Evolutionary conservation across 2,113 vertebrate genomes (phyloP), one percentile per base, ranked within the genome.

Genomic region (Alethe diademata): DNA sequence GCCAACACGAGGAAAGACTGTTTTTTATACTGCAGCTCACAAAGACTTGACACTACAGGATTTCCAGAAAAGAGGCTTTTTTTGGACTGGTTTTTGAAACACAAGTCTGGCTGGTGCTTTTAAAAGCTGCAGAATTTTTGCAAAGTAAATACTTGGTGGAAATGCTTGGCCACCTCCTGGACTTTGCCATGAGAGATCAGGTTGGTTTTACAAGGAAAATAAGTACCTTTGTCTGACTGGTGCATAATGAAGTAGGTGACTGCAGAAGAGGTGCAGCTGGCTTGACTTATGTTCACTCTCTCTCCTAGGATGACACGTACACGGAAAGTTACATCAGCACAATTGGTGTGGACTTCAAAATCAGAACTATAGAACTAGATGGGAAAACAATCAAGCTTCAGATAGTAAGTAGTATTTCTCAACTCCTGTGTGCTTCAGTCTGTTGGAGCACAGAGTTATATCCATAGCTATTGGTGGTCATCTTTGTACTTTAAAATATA

Each of bases 241-340:
- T 79, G 67, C 51, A 33, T 58, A 71, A 29, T n/a, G 6, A 47
- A 36, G 53, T 13, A 67, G 61, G 57, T 67, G 90, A 14, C 36
- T 72, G 57, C 33, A 36, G 80, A 35, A 62, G 65, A 71, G 51
- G 64, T 47, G 65, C 76, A 58, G 56, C 40, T 48, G 84, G 73
- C 45, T 53, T 95, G 79, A 95, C 62, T 88, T 57, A 0, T 22
- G 43, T 93, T 90, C 85, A 11, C 82, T 97, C 75, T 96, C 76
- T 60, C 69, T 92, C n/a, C 74, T 92, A 99, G 99, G 99, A 99
- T 98, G 99, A 99, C 97, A 99, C 99, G 10, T 99, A 99, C 93
- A 99, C 99, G 97, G 99, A 99, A 98, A 99, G 99, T 97, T 99
- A 99, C 96, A 99, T 99, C 98, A 99, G 99, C 97, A 99, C 99